These are phyloP conservation scores for Sphecodes monilicornis DNA, from an alignment of 2,888 invertebrate genomes.

Conservation along the genomic window DNA sequence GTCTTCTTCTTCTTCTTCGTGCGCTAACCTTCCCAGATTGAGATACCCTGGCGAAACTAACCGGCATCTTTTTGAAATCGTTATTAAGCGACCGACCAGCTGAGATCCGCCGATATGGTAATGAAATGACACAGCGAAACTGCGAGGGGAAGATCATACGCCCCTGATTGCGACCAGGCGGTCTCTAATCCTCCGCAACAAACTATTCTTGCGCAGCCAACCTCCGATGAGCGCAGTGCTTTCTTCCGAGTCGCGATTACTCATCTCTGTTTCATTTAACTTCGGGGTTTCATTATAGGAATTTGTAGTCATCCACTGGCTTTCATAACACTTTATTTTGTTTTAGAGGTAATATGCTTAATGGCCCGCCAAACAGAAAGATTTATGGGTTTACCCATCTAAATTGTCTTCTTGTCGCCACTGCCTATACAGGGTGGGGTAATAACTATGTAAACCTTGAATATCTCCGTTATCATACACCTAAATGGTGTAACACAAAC, in stretches of 20 bases:
- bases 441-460: no score
- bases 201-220: not conserved
- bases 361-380: no score
- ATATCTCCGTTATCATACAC: no score
- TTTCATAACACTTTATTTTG: no score
- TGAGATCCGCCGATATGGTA: slow-evolving; percentile 72
- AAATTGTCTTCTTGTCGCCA: no score
- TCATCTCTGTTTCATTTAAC: not conserved
- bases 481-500: no score
- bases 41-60: slow-evolving; percentile 20
- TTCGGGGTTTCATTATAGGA: not conserved
- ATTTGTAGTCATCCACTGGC: not conserved
- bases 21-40: slow-evolving; percentile 36
- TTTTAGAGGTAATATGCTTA: no score
- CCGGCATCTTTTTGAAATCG: slow-evolving; percentile 30
- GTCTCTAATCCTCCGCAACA: slow-evolving; percentile 69
- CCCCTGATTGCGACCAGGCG: slow-evolving; percentile 47
- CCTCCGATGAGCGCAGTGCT: not conserved
- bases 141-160: slow-evolving; percentile 45
- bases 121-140: slow-evolving; percentile 59
- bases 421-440: no score
- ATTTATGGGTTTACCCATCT: no score
- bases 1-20: slow-evolving; percentile 14
- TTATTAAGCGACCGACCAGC: slow-evolving; percentile 26
- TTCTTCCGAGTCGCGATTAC: not conserved